Evolutionary conservation across 92 coral and sea anemone genomes (phyloP).

Genomic region (Phenganax subtilis): DNA sequence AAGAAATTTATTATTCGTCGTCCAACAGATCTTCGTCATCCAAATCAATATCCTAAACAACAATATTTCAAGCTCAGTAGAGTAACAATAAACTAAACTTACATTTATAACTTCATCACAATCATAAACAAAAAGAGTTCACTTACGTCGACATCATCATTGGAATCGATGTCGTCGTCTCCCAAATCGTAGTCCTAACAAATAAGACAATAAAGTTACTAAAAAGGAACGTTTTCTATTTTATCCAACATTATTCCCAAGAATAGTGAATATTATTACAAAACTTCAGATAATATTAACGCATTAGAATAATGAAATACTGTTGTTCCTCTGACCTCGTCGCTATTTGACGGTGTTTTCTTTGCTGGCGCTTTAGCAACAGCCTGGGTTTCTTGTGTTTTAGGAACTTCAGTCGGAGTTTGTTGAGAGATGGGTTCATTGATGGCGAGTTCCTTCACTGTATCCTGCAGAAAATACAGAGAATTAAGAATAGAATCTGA

Average conservation of each 20-base stretch:
- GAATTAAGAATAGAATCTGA: too few species aligned
- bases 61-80: too few species aligned
- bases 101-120: too few species aligned
- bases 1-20: too few species aligned
- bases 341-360: constrained; percentile 14
- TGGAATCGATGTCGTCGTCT: constrained; percentile 14
- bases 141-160: constrained; percentile 31
- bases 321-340: neutral
- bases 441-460: neutral
- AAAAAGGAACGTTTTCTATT: neutral
- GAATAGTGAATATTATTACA: neutral
- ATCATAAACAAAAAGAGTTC: too few species aligned
- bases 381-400: constrained; percentile 6
- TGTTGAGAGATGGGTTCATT: neutral
- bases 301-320: neutral
- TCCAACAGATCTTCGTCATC: too few species aligned
- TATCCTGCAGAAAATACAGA: constrained; percentile 6
- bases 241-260: neutral
- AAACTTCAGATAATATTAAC: neutral
- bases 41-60: too few species aligned
- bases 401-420: neutral
- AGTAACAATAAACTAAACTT: too few species aligned
- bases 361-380: neutral
- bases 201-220: neutral
- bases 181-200: constrained; percentile 29